These are phyloP conservation scores for Falco concolor DNA, from an alignment of 2,797 vertebrate species.

Conservation along the genomic window DNA sequence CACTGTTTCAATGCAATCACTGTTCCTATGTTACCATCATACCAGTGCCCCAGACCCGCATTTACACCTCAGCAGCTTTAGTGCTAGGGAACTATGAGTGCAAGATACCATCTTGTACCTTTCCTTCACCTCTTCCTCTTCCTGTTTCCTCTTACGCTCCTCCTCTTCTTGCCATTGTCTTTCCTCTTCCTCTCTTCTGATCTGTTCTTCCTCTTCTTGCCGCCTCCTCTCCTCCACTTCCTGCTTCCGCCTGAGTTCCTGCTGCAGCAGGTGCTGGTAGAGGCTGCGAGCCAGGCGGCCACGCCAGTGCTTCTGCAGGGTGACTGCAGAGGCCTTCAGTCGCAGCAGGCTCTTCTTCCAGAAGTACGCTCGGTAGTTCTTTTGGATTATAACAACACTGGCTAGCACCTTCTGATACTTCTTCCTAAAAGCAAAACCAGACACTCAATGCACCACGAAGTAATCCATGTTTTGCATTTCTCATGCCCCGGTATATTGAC, in stretches of 20 bases:
- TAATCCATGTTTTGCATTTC: fast-evolving
- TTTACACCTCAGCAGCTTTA: not conserved
- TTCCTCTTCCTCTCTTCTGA: constrained; percentile 67
- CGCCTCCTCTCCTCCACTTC: constrained; percentile 66
- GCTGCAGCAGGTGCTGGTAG: constrained; percentile 76
- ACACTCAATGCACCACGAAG: not conserved
- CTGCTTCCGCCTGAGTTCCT: constrained; percentile 72
- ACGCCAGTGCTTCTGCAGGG: constrained; percentile 87
- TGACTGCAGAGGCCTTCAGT: constrained; percentile 76
- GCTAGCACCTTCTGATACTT: constrained; percentile 80
- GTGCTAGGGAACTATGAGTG: not conserved
- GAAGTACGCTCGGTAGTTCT: constrained; percentile 87
- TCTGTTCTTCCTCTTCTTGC: constrained; percentile 68
- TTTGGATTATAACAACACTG: constrained; percentile 87
- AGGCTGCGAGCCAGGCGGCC: constrained; percentile 79
- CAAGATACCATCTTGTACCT: constrained; percentile 48
- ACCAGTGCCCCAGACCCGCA: not conserved
- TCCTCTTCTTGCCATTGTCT: constrained; percentile 69
- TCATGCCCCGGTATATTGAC: not conserved
- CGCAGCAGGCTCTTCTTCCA: constrained; percentile 81
- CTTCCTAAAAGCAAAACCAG: constrained; percentile 77
- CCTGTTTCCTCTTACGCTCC: constrained; percentile 64
- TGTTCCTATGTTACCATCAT: not conserved
- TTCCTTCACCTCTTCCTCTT: constrained; percentile 68
- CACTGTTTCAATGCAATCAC: not conserved